Percentiles rank a stretch among this genome's conserved stretches.
Evolutionary conservation across 2,888 invertebrate species (phyloP).

Genomic region (Eremobia ochroleuca): DNA sequence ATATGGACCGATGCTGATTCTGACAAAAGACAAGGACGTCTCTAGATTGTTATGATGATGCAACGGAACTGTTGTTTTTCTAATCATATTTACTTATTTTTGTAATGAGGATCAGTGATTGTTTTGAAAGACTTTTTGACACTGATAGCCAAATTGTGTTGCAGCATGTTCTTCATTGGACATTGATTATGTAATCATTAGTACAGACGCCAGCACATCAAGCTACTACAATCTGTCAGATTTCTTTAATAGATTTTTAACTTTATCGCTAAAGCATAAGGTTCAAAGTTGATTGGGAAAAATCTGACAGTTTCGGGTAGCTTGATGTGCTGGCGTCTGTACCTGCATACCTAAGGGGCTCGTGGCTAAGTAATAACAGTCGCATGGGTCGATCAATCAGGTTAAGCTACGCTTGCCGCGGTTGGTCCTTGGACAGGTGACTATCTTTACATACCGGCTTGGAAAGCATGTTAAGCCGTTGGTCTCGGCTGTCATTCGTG

Average conservation of each 20-base stretch:
- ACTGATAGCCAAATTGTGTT: not conserved
- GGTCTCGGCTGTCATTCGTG: too few relatives aligned
- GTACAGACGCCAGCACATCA: too few relatives aligned
- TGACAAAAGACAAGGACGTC: not conserved
- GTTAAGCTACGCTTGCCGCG: not conserved
- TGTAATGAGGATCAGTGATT: not conserved
- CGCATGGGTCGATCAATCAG: not conserved
- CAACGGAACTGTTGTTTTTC: not conserved
- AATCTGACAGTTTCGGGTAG: too few relatives aligned
- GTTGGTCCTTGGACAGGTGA: not conserved
- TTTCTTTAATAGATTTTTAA: too few relatives aligned
- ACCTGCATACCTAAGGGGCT: not conserved
- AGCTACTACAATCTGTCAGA: too few relatives aligned
- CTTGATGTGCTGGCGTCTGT: too few relatives aligned
- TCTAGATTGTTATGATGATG: not conserved
- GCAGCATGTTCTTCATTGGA: not conserved
- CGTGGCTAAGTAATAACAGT: not conserved
- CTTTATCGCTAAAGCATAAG: too few relatives aligned
- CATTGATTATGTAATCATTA: not conserved
- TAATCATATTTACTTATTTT: not conserved
- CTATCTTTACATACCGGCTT: too few relatives aligned
- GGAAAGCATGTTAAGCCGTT: too few relatives aligned
- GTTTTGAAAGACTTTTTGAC: not conserved
- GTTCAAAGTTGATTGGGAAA: too few relatives aligned
- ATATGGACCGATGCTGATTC: too few relatives aligned